A percentile compares a stretch with the other conserved stretches of the same genome.
phyloP scores from a whole-genome alignment of 2,797 vertebrate species.

The Rhincodon typus region DNA sequence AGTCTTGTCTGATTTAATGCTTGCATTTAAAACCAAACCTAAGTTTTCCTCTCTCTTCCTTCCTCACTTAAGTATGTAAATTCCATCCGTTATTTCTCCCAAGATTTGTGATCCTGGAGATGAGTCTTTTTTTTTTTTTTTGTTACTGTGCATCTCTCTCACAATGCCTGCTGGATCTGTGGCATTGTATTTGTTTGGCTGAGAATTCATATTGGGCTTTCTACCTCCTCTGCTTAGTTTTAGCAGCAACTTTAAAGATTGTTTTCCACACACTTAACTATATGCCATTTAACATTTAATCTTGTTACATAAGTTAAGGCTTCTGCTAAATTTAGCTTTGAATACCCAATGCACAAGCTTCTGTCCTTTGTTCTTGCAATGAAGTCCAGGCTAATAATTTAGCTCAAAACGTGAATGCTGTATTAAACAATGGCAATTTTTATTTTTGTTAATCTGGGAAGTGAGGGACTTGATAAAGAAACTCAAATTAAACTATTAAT shows the following conservation, averaged over 20 bases:
- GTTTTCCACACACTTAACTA: background rate
- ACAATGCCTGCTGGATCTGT: background rate
- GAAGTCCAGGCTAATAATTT: background rate
- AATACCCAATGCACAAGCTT: background rate
- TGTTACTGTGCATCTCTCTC: background rate
- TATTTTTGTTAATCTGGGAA: background rate
- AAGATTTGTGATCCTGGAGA: background rate
- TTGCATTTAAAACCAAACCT: background rate
- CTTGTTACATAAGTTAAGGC: background rate
- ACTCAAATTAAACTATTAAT: background rate
- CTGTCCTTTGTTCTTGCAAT: background rate
- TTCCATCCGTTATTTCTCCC: background rate
- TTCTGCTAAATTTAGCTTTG: background rate
- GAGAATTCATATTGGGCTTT: background rate
- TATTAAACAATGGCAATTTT: background rate
- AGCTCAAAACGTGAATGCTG: background rate
- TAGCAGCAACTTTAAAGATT: background rate
- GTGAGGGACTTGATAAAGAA: background rate
- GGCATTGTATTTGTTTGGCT: background rate
- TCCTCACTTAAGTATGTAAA: background rate
- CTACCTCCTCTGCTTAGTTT: background rate
- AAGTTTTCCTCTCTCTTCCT: background rate
- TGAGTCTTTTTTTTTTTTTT: background rate
- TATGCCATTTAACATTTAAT: background rate
- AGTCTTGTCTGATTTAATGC: background rate